Evolutionary conservation across 37 sponge, comb jelly and placozoan genomes (phyloP).

Genomic region (Hormiphora californensis): DNA sequence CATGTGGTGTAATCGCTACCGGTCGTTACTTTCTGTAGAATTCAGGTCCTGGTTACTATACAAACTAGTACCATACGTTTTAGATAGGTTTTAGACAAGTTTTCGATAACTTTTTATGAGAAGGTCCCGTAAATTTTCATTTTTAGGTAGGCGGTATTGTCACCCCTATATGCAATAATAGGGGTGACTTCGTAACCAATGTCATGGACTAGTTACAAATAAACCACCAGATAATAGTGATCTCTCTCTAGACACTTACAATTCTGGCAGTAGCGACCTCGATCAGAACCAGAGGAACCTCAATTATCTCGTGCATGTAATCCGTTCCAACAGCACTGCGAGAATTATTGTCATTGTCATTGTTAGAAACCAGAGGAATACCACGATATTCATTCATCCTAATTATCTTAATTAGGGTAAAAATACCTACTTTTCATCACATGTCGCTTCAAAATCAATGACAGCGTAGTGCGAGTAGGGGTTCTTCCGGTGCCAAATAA

Average conservation of each 20-base stretch:
- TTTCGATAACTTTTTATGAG: too few species aligned
- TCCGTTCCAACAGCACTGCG: neutral
- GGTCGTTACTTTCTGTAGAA: too few species aligned
- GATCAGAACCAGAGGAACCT: conserved; percentile 33
- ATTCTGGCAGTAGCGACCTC: neutral
- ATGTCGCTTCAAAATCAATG: conserved; percentile 77
- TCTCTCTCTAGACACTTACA: neutral
- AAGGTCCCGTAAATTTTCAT: too few species aligned
- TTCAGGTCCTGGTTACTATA: too few species aligned
- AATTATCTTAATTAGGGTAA: too few species aligned
- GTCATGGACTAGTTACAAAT: neutral
- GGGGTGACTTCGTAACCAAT: neutral
- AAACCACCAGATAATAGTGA: neutral
- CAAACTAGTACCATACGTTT: too few species aligned
- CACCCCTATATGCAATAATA: too few species aligned
- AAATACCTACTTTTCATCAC: conserved; percentile 55
- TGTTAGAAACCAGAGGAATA: neutral
- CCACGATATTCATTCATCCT: neutral
- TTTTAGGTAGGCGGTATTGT: too few species aligned
- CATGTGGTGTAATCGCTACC: too few species aligned
- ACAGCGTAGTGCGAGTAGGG: conserved; percentile 61
- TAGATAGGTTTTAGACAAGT: too few species aligned
- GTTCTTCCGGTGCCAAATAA: conserved; percentile 44
- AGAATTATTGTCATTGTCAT: neutral
- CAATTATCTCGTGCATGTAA: conserved; percentile 50